These are phyloP conservation scores for Penaeus japonicus DNA, from an alignment of 1,140 invertebrate genomes.

Conservation along the genomic window DNA sequence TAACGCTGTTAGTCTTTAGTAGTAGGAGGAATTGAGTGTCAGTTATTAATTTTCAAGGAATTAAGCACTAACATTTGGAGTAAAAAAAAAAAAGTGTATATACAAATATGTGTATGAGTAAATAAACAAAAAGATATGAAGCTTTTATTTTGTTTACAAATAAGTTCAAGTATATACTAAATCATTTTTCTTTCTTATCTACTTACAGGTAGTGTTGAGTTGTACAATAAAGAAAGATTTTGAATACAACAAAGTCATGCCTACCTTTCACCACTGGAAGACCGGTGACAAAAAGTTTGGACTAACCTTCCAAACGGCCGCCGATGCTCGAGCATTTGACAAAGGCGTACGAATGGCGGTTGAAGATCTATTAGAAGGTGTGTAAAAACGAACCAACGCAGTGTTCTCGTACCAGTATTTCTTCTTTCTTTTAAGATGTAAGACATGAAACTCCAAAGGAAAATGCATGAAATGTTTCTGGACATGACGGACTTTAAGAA, in stretches of 20 bases:
- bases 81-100: too few relatives aligned
- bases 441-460: background rate
- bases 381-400: slow-evolving; percentile 60
- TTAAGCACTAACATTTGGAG: too few relatives aligned
- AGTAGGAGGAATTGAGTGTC: too few relatives aligned
- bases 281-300: slow-evolving; percentile 95
- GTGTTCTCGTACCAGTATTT: background rate
- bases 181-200: background rate
- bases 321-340: slow-evolving; percentile 91
- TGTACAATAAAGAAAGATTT: slow-evolving; percentile 96
- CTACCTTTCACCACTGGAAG: slow-evolving; percentile 97
- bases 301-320: slow-evolving; percentile 77
- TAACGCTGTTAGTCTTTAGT: too few relatives aligned
- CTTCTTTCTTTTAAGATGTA: background rate
- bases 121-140: too few relatives aligned
- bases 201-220: slow-evolving; percentile 85
- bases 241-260: slow-evolving; percentile 97
- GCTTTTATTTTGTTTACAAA: too few relatives aligned
- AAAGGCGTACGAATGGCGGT: slow-evolving; percentile 88
- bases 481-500: too few relatives aligned
- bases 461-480: too few relatives aligned
- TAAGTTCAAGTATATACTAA: too few relatives aligned
- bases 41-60: too few relatives aligned
- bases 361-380: slow-evolving; percentile 91
- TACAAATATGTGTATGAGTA: too few relatives aligned